A percentile compares a stretch with the other conserved stretches of the same genome.
Evolutionary conservation across 2,888 invertebrate genomes (phyloP).

Genomic region (Serripes groenlandicus): DNA sequence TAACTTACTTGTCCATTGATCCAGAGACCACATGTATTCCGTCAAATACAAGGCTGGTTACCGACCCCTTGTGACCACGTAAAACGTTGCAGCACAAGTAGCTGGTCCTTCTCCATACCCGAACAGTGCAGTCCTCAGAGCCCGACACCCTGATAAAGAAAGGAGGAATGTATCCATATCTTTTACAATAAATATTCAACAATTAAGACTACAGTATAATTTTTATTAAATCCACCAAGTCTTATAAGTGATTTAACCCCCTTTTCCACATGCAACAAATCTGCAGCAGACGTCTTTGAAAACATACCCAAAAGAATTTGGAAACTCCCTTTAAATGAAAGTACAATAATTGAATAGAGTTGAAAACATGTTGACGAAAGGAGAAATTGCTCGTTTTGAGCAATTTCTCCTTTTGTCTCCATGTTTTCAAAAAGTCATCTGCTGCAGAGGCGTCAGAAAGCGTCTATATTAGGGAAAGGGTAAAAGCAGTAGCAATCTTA

Average conservation of each 20-base stretch:
- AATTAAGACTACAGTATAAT: too few relatives aligned
- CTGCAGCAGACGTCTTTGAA: too few relatives aligned
- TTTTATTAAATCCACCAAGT: too few relatives aligned
- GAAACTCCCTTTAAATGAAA: too few relatives aligned
- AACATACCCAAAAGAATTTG: too few relatives aligned
- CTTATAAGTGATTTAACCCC: too few relatives aligned
- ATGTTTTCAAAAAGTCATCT: not conserved
- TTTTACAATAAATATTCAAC: too few relatives aligned
- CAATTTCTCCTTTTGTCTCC: not conserved
- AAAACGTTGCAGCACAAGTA: constrained; percentile 72
- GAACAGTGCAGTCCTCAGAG: constrained; percentile 80
- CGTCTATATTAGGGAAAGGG: too few relatives aligned
- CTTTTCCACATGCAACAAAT: too few relatives aligned
- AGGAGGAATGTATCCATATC: not conserved
- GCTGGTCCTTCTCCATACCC: constrained; percentile 76
- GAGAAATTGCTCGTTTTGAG: constrained; percentile 16
- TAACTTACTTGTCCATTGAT: constrained; percentile 80
- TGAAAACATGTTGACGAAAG: not conserved
- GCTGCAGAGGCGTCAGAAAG: too few relatives aligned
- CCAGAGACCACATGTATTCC: constrained; percentile 75
- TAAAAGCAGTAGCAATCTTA: too few relatives aligned
- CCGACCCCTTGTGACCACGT: constrained; percentile 70
- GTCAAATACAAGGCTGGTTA: constrained; percentile 76
- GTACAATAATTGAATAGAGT: too few relatives aligned
- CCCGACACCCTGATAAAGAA: constrained; percentile 78